Evolutionary conservation across 2,113 vertebrate genomes (phyloP).

Genomic region (Hylia prasina): DNA sequence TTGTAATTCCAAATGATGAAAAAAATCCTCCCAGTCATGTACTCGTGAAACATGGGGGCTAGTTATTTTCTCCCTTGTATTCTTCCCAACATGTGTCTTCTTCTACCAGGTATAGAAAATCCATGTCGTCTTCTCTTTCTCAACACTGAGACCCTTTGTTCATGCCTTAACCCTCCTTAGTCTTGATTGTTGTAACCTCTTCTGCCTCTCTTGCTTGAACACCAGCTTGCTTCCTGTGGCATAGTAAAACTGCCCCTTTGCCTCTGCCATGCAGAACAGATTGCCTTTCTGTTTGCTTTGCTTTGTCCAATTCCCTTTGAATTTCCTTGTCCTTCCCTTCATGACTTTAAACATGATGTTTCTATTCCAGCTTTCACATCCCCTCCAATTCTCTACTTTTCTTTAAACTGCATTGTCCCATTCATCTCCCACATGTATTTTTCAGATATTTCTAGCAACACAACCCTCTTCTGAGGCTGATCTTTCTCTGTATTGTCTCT

Average conservation of each 20-base stretch:
- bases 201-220: not conserved
- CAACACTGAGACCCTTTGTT: not conserved
- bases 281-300: not conserved
- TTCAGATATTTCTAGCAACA: not conserved
- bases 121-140: not conserved
- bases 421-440: not conserved
- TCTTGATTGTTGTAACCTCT: not conserved
- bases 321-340: not conserved
- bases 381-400: not conserved
- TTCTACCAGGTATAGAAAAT: not conserved
- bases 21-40: not conserved
- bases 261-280: not conserved
- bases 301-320: not conserved
- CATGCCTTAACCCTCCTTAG: not conserved
- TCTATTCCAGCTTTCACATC: not conserved
- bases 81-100: not conserved
- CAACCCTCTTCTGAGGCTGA: not conserved
- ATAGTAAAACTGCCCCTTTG: not conserved
- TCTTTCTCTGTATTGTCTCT: not conserved
- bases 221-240: not conserved
- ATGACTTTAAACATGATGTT: not conserved
- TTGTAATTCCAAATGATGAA: not conserved
- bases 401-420: not conserved
- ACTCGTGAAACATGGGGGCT: not conserved
- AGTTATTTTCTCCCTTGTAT: not conserved